Evolutionary conservation across 2,113 vertebrate genomes (phyloP), one percentile per base, ranked within the genome.

Genomic region (Neotragus pygmaeus): DNA sequence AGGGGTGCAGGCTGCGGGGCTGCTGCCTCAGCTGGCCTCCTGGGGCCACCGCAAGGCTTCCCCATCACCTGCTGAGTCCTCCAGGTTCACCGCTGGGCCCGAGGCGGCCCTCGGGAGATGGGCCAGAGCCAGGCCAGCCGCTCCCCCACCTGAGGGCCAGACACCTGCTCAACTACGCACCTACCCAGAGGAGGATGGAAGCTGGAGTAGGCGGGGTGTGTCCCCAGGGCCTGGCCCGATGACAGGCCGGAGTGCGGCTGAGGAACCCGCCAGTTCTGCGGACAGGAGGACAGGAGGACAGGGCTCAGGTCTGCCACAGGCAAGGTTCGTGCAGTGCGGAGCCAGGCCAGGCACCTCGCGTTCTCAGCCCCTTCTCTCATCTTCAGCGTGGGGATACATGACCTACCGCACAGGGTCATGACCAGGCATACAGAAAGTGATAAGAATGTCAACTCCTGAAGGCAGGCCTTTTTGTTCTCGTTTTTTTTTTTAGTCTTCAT

Each of bases 21-120:
- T 73, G 66, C 39, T 14, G n/a, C 94, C 91, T 53, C 55, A 4
- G 60, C 33, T 3, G 90, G 85, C 95, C 86, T 25, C 36, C n/a
- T 57, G 0, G 1, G 91, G 62, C 25, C 90, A 11, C 21, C 88
- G 4, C 4, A 62, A 83, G 57, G 47, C 62, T 51, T 85, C 47
- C 97, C 64, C 14, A 0, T 36, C 90, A 87, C 90, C 77, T 83
- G 55, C 51, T 28, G 82, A 64, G n/a, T 75, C 53, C 87, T 92
- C 36, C 27, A 47, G 60, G 57, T 84, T 80, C 33, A 23, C 30
- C 0, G 9, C 45, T 25, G 6, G 53, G 94, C 62, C 33, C n/a
- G 30, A 11, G 81, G 12, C 4, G 13, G 47, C 43, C 60, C 94
- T 81, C 1, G 1, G 62, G 30, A 89, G 66, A 86, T n/a, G 15